Conservation (phyloP, 1,140 invertebrate genomes). For the Pachyrhynchus sulphureomaculatus region DNA sequence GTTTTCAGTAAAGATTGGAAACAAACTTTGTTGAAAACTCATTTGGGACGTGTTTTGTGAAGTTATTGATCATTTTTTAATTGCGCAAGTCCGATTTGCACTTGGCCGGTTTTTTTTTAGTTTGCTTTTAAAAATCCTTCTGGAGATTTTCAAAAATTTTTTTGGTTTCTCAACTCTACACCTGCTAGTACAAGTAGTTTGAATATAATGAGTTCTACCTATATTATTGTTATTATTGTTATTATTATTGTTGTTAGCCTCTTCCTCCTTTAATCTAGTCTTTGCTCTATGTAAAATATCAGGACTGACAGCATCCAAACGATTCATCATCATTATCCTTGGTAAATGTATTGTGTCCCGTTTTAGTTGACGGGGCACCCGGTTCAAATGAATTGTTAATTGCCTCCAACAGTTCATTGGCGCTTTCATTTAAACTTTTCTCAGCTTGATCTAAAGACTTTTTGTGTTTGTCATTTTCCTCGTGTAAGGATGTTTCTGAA, state of each 20-base stretch:
- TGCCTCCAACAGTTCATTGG: constrained; percentile 24
- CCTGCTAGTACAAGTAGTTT: too few relatives aligned
- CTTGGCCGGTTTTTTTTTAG: too few relatives aligned
- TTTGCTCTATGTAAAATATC: not conserved
- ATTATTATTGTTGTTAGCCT: constrained; percentile 11
- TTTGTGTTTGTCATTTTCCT: not conserved
- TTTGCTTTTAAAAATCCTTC: too few relatives aligned
- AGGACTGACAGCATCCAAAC: not conserved
- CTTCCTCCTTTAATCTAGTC: not conserved
- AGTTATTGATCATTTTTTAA: too few relatives aligned
- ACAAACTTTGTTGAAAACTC: too few relatives aligned
- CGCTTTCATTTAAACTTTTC: constrained; percentile 25
- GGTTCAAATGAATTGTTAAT: constrained; percentile 25
- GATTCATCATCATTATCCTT: not conserved
- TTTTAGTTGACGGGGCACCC: constrained; percentile 11
- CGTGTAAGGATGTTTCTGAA: not conserved
- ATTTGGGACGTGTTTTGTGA: too few relatives aligned
- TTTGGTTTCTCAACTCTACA: too few relatives aligned
- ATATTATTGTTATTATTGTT: not conserved
- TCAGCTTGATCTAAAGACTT: not conserved
- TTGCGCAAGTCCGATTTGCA: too few relatives aligned
- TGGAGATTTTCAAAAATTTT: too few relatives aligned
- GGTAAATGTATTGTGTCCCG: not conserved
- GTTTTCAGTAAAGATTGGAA: too few relatives aligned
- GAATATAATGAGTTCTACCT: too few relatives aligned